Conservation (phyloP, 64 coral and sea anemone genomes). For the Porites australiensis region DNA sequence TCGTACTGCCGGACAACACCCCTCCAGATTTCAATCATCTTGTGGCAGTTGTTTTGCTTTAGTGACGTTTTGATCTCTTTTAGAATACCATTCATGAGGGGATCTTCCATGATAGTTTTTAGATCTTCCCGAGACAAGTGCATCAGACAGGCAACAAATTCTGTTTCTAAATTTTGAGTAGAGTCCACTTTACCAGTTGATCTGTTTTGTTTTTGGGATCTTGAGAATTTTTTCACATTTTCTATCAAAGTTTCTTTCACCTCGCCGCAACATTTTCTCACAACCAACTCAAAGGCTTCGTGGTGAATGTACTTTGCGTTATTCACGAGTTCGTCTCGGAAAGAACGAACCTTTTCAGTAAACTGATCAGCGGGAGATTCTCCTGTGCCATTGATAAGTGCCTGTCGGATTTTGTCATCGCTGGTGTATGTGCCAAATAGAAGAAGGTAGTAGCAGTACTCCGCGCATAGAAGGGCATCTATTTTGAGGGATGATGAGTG, state of each 20-base stretch:
- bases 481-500: not conserved
- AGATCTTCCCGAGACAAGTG: not conserved
- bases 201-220: not conserved
- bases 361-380: not conserved
- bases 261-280: not conserved
- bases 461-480: constrained; percentile 55
- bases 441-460: constrained; percentile 54
- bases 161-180: not conserved
- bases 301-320: not conserved
- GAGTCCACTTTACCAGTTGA: not conserved
- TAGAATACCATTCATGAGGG: not conserved
- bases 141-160: constrained; percentile 24
- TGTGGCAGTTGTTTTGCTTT: not conserved
- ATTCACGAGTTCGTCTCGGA: not conserved
- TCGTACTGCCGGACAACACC: not conserved
- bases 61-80: not conserved
- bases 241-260: not conserved
- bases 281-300: constrained; percentile 50
- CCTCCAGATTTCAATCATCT: not conserved
- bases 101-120: not conserved
- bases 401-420: not conserved
- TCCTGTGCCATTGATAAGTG: not conserved
- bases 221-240: not conserved
- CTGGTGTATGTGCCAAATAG: not conserved
- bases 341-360: not conserved